phyloP scores from a whole-genome alignment of 2,888 invertebrate species.

The Dexiosoma caninum region DNA sequence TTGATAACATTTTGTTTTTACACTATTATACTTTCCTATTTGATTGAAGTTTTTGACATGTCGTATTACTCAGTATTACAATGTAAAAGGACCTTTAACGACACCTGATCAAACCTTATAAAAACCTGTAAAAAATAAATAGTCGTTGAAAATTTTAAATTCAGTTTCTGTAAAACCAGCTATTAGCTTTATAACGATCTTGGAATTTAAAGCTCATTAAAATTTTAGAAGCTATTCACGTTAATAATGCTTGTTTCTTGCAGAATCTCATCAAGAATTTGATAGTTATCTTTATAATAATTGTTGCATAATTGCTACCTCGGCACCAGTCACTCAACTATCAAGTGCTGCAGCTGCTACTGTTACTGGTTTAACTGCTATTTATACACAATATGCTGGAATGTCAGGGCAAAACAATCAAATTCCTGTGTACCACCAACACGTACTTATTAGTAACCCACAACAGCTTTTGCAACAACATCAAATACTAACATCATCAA shows the following conservation, averaged over 20 bases:
- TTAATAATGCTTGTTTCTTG: conserved; percentile 1
- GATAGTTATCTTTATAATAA: conserved; percentile 83
- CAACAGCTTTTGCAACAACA: conserved; percentile 39
- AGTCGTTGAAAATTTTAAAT: no score
- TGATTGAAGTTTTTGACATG: no score
- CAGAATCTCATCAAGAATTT: conserved; percentile 85
- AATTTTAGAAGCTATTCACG: no score
- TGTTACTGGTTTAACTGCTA: conserved; percentile 63
- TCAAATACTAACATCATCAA: conserved; percentile 30
- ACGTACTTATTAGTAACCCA: conserved; percentile 22
- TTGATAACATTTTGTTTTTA: no score
- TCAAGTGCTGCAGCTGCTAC: background rate
- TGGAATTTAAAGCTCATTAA: no score
- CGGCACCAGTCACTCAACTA: conserved; percentile 50
- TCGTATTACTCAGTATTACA: no score
- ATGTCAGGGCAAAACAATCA: conserved; percentile 63
- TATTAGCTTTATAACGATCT: no score
- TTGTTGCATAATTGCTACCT: conserved; percentile 64
- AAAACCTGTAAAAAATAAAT: no score
- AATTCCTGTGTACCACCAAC: conserved; percentile 46
- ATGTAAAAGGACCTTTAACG: no score
- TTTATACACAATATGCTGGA: conserved; percentile 64
- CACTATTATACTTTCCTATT: no score
- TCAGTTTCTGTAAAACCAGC: no score
- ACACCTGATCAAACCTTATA: no score